Evolutionary conservation across 2,888 invertebrate genomes (phyloP).

Genomic region (Cyclophora punctaria): DNA sequence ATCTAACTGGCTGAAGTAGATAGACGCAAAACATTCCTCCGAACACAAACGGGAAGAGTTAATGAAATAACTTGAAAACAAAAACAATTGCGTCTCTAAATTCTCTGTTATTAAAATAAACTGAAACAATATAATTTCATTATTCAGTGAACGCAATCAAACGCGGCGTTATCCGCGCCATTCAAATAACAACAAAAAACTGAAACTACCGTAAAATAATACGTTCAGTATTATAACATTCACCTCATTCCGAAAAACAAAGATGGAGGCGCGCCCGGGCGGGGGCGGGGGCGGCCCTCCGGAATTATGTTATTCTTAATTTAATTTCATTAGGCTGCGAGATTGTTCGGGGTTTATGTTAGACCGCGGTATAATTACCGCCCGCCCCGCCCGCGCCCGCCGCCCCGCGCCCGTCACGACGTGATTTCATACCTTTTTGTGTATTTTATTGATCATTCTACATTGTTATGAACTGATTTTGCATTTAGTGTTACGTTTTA

Average conservation of each 20-base stretch:
- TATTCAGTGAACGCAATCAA: background rate
- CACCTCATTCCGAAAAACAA: constrained; percentile 52
- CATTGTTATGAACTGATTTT: no score
- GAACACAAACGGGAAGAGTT: no score
- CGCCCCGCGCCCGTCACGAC: constrained; percentile 19
- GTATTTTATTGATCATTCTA: constrained; percentile 11
- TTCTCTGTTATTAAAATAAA: no score
- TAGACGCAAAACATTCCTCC: no score
- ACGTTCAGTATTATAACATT: constrained; percentile 29
- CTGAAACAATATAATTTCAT: background rate
- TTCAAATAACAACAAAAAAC: constrained; percentile 18
- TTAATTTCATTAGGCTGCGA: constrained; percentile 65
- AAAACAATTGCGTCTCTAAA: no score
- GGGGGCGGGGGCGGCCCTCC: constrained; percentile 13
- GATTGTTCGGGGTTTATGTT: constrained; percentile 39
- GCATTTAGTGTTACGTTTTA: background rate
- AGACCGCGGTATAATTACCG: constrained; percentile 23
- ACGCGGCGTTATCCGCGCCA: constrained; percentile 1
- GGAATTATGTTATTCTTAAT: constrained; percentile 64
- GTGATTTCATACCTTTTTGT: constrained; percentile 21
- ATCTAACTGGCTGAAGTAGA: no score
- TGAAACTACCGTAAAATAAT: constrained; percentile 23
- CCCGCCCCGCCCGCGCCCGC: constrained; percentile 4
- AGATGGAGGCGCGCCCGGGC: constrained; percentile 34
- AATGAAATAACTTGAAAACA: no score